These are phyloP conservation scores for Augochlorella aurata DNA, from an alignment of 2,888 invertebrate genomes.

Conservation along the genomic window DNA sequence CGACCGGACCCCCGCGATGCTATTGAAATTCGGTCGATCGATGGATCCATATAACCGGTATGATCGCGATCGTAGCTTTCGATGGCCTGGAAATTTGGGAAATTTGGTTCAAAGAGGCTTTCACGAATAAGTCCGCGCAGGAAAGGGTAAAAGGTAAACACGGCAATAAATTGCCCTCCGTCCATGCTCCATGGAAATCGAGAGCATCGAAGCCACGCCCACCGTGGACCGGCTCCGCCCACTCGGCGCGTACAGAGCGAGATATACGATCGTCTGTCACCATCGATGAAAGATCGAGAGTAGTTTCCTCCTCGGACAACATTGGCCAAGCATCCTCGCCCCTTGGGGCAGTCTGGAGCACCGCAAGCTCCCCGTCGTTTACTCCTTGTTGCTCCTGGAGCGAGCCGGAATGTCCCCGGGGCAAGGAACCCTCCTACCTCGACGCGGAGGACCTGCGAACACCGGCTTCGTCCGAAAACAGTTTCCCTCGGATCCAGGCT, in stretches of 20 bases:
- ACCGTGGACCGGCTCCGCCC: background rate
- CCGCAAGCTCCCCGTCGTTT: background rate
- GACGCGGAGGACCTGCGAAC: background rate
- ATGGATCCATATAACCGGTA: background rate
- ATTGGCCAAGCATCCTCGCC: background rate
- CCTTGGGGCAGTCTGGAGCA: background rate
- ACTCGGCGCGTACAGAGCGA: background rate
- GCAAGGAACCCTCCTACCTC: background rate
- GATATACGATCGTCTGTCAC: constrained; percentile 5
- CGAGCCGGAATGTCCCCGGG: background rate
- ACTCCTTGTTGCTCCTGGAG: background rate
- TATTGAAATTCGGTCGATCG: background rate
- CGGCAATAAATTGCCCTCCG: background rate
- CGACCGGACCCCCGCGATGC: background rate
- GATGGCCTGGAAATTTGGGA: background rate
- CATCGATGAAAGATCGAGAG: background rate
- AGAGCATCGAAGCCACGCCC: background rate
- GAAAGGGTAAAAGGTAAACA: background rate
- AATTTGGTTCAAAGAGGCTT: background rate
- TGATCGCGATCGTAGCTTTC: background rate
- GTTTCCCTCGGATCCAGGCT: background rate
- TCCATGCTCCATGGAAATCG: background rate
- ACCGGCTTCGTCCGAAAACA: background rate
- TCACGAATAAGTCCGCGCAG: background rate
- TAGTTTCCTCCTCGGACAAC: background rate